A percentile compares a stretch with the other conserved stretches of the same genome.
Evolutionary conservation across 2,113 vertebrate genomes (phyloP).

Genomic region (Cyanoramphus novaezelandiae): DNA sequence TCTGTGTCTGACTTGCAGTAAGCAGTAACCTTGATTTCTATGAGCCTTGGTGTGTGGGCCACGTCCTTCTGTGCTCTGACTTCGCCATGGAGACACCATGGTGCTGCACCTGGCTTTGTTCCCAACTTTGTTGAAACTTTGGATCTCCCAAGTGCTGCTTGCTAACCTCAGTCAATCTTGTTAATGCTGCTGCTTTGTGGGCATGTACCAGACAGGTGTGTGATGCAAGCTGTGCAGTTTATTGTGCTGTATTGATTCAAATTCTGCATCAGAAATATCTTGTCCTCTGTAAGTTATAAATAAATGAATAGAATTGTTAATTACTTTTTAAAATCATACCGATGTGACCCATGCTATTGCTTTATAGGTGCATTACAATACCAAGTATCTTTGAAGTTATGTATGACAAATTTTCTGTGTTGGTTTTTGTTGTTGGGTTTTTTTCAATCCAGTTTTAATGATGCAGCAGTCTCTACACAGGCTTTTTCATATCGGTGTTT

Average conservation of each 20-base stretch:
- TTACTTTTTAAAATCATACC: not conserved
- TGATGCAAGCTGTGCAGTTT: not conserved
- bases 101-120: constrained; percentile 3
- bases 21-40: not conserved
- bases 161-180: not conserved
- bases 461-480: not conserved
- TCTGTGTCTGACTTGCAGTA: not conserved
- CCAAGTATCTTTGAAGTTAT: not conserved
- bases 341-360: rapidly evolving
- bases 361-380: not conserved
- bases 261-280: not conserved
- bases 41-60: not conserved
- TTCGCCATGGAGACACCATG: not conserved
- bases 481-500: not conserved
- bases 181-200: not conserved
- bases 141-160: not conserved
- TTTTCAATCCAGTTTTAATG: not conserved
- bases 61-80: not conserved
- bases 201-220: not conserved
- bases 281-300: not conserved
- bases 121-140: not conserved
- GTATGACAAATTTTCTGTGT: not conserved
- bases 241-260: not conserved
- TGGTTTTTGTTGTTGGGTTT: not conserved
- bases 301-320: not conserved